Evolutionary conservation across 2,113 vertebrate species (phyloP), one percentile per base, ranked within the genome.

Genomic region (Todiramphus saurophagus): DNA sequence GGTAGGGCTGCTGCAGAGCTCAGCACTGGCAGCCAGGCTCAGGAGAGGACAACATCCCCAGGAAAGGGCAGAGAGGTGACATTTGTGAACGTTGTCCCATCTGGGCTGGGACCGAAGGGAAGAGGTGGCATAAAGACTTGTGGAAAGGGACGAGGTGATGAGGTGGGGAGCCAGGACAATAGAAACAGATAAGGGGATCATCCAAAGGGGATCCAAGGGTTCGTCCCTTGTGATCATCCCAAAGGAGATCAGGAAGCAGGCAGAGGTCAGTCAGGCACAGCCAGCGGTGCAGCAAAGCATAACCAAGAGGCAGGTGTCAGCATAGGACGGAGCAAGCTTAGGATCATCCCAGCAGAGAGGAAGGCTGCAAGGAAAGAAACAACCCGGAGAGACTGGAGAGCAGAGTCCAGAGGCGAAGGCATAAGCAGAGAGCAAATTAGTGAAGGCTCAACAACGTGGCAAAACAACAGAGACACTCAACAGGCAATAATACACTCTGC

Each of bases 391-490:
- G 46, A 63, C 21, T 5, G 41, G 46, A 91, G 31, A 78, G 25
- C 53, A 59, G 64, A 92, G 62, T 37, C 68, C 69, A 84, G 72
- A 31, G 53, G 69, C 6, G 1, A 84, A 91, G 53, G 31, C 2
- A 0, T 27, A 75, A 75, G 56, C 69, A 70, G 39, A 76, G 28
- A 86, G 70, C 0, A 1, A 87, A 93, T 85, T 64, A 95, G 67
- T 2, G 3, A 90, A 94, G 83, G 82, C 59, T 93, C 56, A 90
- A 69, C n/a, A 58, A 93, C 39, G 16, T 33, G 73, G 87, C 74
- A 93, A 91, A 95, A 91, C 79, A 96, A 78, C 55, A 89, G 88
- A 93, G 75, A 88, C 2, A 6, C 83, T 93, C 95, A 90, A 95
- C 83, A 92, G 92, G 89, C 87, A 90, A 10, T 4, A 37, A 72